Evolutionary conservation across 1,140 invertebrate species (phyloP).

Genomic region (Cyrtorhinus lividipennis): DNA sequence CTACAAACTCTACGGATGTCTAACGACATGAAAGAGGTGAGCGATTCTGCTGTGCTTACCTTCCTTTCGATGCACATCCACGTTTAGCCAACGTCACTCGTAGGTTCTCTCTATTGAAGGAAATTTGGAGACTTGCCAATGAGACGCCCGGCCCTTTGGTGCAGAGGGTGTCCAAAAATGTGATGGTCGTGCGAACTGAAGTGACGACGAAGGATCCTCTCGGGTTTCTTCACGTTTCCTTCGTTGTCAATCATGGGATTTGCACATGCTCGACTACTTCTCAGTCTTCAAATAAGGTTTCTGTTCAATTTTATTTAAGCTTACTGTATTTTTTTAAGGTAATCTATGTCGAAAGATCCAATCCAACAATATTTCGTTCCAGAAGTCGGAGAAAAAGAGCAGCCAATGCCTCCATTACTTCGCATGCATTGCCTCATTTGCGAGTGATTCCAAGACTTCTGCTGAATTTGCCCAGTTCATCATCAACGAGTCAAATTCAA

Average conservation of each 20-base stretch:
- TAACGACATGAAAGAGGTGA: conserved; percentile 45
- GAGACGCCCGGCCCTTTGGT: conserved; percentile 52
- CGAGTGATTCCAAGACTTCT: conserved; percentile 49
- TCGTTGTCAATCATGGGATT: conserved; percentile 27
- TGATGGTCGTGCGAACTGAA: conserved; percentile 64
- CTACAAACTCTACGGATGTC: conserved; percentile 43
- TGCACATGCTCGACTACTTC: conserved; percentile 39
- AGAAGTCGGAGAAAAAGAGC: conserved; percentile 25
- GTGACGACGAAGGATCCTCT: conserved; percentile 50
- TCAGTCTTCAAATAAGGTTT: conserved; percentile 33
- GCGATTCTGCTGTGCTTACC: not conserved
- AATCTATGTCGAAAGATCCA: too few relatives aligned
- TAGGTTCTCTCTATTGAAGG: conserved; percentile 22
- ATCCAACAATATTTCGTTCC: too few relatives aligned
- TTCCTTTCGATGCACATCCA: not conserved
- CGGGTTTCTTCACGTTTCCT: conserved; percentile 55
- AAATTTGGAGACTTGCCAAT: conserved; percentile 45
- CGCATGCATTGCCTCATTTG: conserved; percentile 63
- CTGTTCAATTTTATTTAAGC: too few relatives aligned
- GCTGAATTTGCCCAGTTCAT: conserved; percentile 55
- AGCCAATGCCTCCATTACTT: conserved; percentile 44
- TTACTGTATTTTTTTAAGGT: too few relatives aligned
- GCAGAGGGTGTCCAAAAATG: conserved; percentile 58
- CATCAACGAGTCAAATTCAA: conserved; percentile 33
- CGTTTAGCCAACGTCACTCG: too few relatives aligned